Base-by-base conservation (phyloP, 2,888 invertebrate genomes). In the Eulithis prunata region DNA sequence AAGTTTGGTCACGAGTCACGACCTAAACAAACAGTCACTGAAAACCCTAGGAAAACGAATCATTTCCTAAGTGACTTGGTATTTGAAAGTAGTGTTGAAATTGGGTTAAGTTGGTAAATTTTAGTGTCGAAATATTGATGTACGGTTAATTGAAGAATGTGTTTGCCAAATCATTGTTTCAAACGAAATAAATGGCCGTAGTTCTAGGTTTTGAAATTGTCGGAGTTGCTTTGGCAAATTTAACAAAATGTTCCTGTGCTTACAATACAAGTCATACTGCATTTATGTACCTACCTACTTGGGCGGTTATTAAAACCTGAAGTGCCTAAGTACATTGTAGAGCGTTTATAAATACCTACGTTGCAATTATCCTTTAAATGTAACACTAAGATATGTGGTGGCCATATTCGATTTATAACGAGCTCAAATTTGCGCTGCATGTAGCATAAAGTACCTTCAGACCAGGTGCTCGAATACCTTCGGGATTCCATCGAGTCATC, bases 401-500 rank as follows among this genome's bases (percentile, higher is more conserved):
- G 54, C 58, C 54, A 61, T 64, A 62, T 66, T 68, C 59, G 65
- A 71, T 65, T 64, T 70, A 68, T 64, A 72, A 73, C 69, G 68
- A 75, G 74, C 71, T 71, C 67, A 71, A 78, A 77, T 77, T 78
- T 75, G 75, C 60, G 45, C 67, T 68, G 64, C 73, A 73, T 75
- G 72, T 72, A 71, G 75, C 75, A 72, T 79, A 75, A 75, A 62
- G 68, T 62, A 58, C 45, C 45, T 46, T n/a, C 76, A 75, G 57
- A 66, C 64, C 88, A 89, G 88, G 85, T 89, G 90, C 78, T 66
- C 75, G 78, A 80, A 81, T 82, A 79, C 78, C 81, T 81, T 75
- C 83, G 70, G 79, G 85, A 88, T 89, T 86, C 85, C 78, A 76
- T 76, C 70, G 72, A 78, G 79, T 73, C 70, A 77, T 81, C 69